These are phyloP conservation scores for Dilophus febrilis DNA, from an alignment of 2,888 invertebrate genomes.

Conservation along the genomic window DNA sequence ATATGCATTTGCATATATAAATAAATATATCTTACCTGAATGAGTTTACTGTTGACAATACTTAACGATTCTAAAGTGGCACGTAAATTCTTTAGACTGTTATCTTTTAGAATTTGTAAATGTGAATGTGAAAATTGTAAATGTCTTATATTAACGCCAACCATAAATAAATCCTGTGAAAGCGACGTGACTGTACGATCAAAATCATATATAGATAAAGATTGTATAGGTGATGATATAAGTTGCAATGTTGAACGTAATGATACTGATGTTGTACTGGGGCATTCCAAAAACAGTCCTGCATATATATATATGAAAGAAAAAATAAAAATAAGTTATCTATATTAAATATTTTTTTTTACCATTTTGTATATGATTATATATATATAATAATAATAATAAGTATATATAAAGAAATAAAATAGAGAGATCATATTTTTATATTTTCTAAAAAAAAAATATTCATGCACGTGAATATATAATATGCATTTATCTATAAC, in stretches of 20 bases:
- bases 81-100: constrained; percentile 50
- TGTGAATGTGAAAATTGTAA: constrained; percentile 63
- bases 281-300: constrained; percentile 76
- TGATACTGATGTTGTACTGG: constrained; percentile 59
- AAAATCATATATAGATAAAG: constrained; percentile 74
- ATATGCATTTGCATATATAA: too few species aligned
- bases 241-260: constrained; percentile 56
- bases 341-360: too few species aligned
- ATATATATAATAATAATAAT: too few species aligned
- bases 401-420: too few species aligned
- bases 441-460: too few species aligned
- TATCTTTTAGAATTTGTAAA: constrained; percentile 54
- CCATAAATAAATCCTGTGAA: constrained; percentile 57
- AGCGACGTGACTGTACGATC: constrained; percentile 64
- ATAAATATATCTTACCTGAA: constrained; percentile 22
- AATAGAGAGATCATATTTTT: too few species aligned
- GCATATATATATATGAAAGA: constrained; percentile 24
- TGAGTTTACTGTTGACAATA: constrained; percentile 51
- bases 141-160: constrained; percentile 46
- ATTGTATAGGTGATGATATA: constrained; percentile 55
- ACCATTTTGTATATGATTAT: too few species aligned
- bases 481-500: too few species aligned
- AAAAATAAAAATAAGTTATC: neutral
- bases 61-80: constrained; percentile 62
- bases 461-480: too few species aligned